Evolutionary conservation across 30 jellyfish, hydroid and myxozoan genomes (phyloP), one percentile per base, ranked within the genome.

Genomic region (Sanderia malayensis): DNA sequence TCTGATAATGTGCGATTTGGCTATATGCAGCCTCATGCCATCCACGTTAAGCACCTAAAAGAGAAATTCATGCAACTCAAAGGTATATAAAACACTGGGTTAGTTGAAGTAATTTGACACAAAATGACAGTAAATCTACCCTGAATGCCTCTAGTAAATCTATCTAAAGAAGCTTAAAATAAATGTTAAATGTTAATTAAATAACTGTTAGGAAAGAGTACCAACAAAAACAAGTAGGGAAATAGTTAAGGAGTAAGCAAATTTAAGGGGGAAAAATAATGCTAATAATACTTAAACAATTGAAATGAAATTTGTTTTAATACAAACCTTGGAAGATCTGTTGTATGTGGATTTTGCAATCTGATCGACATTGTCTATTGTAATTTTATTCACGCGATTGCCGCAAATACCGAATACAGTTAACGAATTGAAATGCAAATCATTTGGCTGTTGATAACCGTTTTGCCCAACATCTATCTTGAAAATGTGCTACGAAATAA

Each of bases 391-490:
- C 44, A 78, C 24, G 26, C 67, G 28, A 11, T 49, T 34, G 11
- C 89, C 89, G 41, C 89, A 78, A 46, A 78, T 53, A 4, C 89
- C 89, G 53, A 78, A 44, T 46, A 78, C 77, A 27, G 45, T 32
- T 0, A 78, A 33, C 21, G 89, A 64, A 2, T 73, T 29, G 20
- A 78, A 15, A 34, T 47, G 60, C 46, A 78, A 34, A 11, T 52
- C 58, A 52, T 15, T 44, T 7, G 82, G 82, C 0, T 21, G 33
- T 23, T 30, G 61, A 45, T 78, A 78, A 13, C 89, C 89, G 58
- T 65, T 78, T 18, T 24, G 70, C 47, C 20, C 34, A 0, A 66
- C 44, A 21, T 52, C 45, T 58, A 68, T 46, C 24, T 32, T 65
- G 32, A 78, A 47, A 23, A 47, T 76, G 61, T 49, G 58, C 89